Base-by-base conservation (phyloP, 2,888 invertebrate species). In the Hirtodrosophila cameraria region DNA sequence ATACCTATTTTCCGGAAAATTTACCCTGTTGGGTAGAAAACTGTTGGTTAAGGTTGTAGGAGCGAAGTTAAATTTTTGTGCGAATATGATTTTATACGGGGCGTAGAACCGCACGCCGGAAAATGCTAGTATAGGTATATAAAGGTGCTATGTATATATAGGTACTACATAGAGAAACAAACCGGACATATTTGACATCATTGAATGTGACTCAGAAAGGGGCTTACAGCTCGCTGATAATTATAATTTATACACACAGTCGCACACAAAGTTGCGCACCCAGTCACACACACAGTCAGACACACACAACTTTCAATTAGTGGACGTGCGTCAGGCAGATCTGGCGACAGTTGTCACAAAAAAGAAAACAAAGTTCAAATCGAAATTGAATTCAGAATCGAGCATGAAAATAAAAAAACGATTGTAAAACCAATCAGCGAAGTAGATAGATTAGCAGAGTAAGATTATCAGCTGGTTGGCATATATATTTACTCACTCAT, bases 401-500 rank as follows among this genome's bases (percentile, higher is more conserved):
- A 23, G 12, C 6, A 41, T 18, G 12, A 0, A 39, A 57, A 20
- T 18, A 5, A 18, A 18, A 18, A 18, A 18, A 18, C 18, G 18
- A 5, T 18, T 23, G 23, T 23, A 5, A 23, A 23, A 5, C 2
- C 5, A 23, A 23, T 23, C 23, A 23, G 8, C 23, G 6, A 7
- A 23, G 5, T 20, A 20, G 2, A 7, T 23, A 23, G 23, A 23
- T 23, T 23, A 3, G 5, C 23, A 27, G 25, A 28, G 12, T 16
- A 27, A 13, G 12, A 9, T n/a, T n/a, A 28, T 27, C 16, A 11
- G 15, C 12, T 25, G 11, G 6, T 13, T 2, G 9, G 18, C 3
- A 1, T 23, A 28, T 13, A 42, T 33, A 36, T 54, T 57, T 69
- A 94, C 95, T 94, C 91, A 96, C 96, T 94, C 94, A 86, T 94